Conservation (phyloP, 1,140 invertebrate species). For the Drosophila yakuba region DNA sequence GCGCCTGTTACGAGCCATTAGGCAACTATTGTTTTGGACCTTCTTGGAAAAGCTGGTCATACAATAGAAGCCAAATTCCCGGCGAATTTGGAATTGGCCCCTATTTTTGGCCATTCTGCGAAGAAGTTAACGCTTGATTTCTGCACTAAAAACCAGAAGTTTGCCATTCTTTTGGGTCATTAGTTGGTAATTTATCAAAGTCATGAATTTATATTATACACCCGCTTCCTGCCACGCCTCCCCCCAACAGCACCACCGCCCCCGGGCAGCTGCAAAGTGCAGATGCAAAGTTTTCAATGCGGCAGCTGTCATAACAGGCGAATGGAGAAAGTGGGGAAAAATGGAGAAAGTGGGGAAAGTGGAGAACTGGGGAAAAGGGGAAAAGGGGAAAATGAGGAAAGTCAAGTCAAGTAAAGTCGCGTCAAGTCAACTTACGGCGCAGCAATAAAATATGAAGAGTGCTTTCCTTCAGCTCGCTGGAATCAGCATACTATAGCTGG, state of each 20-base stretch:
- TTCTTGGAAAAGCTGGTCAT: background rate
- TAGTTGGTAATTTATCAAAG: conserved; percentile 81
- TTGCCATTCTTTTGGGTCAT: conserved; percentile 74
- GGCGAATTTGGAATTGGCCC: too few species aligned
- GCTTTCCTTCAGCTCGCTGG: background rate
- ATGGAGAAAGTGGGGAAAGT: conserved; percentile 2
- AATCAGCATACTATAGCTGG: background rate
- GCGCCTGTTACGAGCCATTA: conserved; percentile 68
- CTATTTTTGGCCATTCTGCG: conserved; percentile 1
- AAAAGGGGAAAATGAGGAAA: background rate
- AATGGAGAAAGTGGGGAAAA: conserved; percentile 20
- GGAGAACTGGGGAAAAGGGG: background rate
- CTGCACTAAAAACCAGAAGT: conserved; percentile 74
- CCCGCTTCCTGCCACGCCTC: conserved; percentile 2
- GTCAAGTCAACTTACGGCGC: background rate
- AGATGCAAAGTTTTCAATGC: conserved; percentile 65
- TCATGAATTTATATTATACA: conserved; percentile 69
- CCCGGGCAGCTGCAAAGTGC: conserved; percentile 53
- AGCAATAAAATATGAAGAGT: conserved; percentile 35
- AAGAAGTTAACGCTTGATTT: conserved; percentile 60
- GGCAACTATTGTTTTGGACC: conserved; percentile 65
- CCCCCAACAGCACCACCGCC: background rate
- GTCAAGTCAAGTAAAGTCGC: conserved; percentile 14
- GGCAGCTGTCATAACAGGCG: conserved; percentile 64
- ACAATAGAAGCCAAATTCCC: conserved; percentile 28